phyloP scores from a whole-genome alignment of 2,888 invertebrate genomes.

The Lepidocyrtinus sp. region DNA sequence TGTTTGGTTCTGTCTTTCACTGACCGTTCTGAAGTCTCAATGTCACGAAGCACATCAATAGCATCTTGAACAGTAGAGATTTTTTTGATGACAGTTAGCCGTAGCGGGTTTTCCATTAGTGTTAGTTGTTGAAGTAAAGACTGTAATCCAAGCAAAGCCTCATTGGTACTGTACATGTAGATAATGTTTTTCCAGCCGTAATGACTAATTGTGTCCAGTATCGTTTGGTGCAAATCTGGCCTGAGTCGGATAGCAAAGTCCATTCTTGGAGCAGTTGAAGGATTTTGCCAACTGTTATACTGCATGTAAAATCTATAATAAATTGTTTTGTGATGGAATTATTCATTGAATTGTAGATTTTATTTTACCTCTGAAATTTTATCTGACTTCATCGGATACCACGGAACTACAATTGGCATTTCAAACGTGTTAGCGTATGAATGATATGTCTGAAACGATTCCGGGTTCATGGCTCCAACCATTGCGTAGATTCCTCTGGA shows the following conservation, averaged over 20 bases:
- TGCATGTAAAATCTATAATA: background rate
- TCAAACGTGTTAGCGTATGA: slow-evolving; percentile 96
- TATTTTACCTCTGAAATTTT: slow-evolving; percentile 43
- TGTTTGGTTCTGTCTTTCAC: background rate
- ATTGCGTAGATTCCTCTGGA: slow-evolving; percentile 90
- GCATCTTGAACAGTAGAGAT: slow-evolving; percentile 90
- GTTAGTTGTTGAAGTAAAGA: slow-evolving; percentile 92
- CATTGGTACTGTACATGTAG: slow-evolving; percentile 92
- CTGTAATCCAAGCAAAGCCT: slow-evolving; percentile 91
- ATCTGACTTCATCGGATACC: slow-evolving; percentile 79
- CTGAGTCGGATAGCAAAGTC: slow-evolving; percentile 94
- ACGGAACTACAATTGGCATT: slow-evolving; percentile 94
- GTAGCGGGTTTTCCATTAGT: slow-evolving; percentile 87
- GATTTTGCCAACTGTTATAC: slow-evolving; percentile 50
- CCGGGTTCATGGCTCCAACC: slow-evolving; percentile 92
- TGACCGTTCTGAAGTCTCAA: slow-evolving; percentile 86
- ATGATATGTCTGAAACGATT: slow-evolving; percentile 93
- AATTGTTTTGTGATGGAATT: background rate
- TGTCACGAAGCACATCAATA: slow-evolving; percentile 85
- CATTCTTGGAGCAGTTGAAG: slow-evolving; percentile 50
- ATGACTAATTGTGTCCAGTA: slow-evolving; percentile 92
- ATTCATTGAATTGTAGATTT: background rate
- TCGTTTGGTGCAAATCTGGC: slow-evolving; percentile 95
- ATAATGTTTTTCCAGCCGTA: slow-evolving; percentile 93
- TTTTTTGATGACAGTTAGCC: slow-evolving; percentile 88